Evolutionary conservation across 2,797 vertebrate genomes (phyloP), one percentile per base, ranked within the genome.

Genomic region (Esox lucius): DNA sequence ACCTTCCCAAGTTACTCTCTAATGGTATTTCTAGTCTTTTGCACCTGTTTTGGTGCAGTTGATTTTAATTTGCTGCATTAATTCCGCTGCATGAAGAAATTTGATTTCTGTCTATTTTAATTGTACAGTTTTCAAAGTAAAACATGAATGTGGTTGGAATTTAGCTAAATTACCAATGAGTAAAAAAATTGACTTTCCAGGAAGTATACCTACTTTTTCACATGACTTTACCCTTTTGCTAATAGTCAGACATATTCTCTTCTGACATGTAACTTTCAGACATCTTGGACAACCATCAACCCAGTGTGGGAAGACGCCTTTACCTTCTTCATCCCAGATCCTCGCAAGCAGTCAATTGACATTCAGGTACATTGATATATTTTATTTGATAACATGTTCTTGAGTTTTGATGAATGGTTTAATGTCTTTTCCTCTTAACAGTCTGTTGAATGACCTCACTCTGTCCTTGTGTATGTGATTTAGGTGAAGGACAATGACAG

Each of bases 291-390:
- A 64, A 96, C 92, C 0, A 80, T 90, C 64, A 86, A 91, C 79
- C 97, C 97, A 0, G 81, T 94, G 39, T 98, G 97, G 96, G 96
- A 96, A 64, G 95, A 95, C 4, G 96, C 96, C 2, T 98, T 98
- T 80, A 96, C 95, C 6, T 98, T 98, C 88, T 98, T 98, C 87
- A 94, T 98, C 76, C 94, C 95, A 53, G 92, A 98, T 87, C 97
- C 96, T 11, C 87, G 53, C 9, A 93, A 90, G 70, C 94, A 97
- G 80, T 94, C 97, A 85, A 89, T 98, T 1, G 93, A 95, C 53
- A 90, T 98, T 19, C 95, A 98, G 94, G 96, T 98, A 83, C 89
- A 31, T 1, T 12, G 1, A 22, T 6, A 19, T 73, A 6, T 48
- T 7, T 11, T n/a, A n/a, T 16, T 39, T 2, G 11, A 64, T 17